A percentile compares a stretch with the other conserved stretches of the same genome.
These are phyloP conservation scores for Clangula hyemalis DNA, from an alignment of 2,797 vertebrate genomes.

Conservation along the genomic window DNA sequence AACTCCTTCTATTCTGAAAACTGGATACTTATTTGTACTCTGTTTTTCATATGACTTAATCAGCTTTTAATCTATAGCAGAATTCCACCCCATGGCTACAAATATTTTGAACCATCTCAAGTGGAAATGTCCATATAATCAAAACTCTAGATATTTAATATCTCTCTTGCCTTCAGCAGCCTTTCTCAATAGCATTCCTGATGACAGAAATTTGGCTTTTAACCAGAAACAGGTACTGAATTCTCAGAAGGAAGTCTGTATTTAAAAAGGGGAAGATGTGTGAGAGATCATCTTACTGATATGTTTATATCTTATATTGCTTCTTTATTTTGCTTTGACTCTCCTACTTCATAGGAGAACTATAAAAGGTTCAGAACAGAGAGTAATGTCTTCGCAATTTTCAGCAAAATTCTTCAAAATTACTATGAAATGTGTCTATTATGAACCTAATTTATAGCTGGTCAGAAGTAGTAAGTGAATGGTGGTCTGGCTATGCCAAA, in stretches of 20 bases:
- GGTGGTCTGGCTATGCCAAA: not conserved
- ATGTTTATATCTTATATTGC: not conserved
- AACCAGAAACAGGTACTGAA: not conserved
- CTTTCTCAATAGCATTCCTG: not conserved
- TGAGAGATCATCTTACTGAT: not conserved
- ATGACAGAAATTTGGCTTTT: not conserved
- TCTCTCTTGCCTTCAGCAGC: slow-evolving; percentile 15
- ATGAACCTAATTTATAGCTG: not conserved
- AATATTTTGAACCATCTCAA: not conserved
- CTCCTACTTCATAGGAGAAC: not conserved
- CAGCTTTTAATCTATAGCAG: not conserved
- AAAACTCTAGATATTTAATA: slow-evolving; percentile 18
- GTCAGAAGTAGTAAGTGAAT: not conserved
- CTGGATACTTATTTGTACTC: not conserved
- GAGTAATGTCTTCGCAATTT: not conserved
- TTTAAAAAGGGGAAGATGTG: not conserved
- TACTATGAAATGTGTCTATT: not conserved
- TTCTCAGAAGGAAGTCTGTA: not conserved
- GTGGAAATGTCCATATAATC: not conserved
- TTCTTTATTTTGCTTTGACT: not conserved
- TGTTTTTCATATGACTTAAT: slow-evolving; percentile 5
- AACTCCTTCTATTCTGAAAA: not conserved
- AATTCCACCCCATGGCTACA: not conserved
- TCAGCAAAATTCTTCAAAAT: not conserved
- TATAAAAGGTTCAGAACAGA: not conserved